A percentile compares a stretch with the other conserved stretches of the same genome.
These are phyloP conservation scores for Donacobius atricapilla DNA, from an alignment of 2,113 vertebrate genomes.

Conservation along the genomic window DNA sequence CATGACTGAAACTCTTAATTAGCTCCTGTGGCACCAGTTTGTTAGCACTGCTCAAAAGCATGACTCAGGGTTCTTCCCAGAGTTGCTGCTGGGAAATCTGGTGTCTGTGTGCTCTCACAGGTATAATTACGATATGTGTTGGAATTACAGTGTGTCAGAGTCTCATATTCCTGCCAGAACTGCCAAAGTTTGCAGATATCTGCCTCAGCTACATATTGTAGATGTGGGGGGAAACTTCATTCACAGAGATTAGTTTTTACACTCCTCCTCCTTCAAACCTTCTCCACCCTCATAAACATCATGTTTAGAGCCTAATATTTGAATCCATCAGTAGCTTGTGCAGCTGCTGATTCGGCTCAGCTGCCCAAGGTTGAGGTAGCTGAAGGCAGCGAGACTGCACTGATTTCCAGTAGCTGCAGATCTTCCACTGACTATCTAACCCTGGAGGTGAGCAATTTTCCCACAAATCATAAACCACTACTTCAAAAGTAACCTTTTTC, in stretches of 20 bases:
- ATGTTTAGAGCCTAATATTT: not conserved
- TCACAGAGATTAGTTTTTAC: not conserved
- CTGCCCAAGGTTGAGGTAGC: rapidly evolving
- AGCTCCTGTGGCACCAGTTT: not conserved
- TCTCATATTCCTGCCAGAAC: constrained; percentile 2
- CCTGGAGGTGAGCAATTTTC: not conserved
- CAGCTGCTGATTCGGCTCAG: not conserved
- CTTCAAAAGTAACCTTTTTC: not conserved
- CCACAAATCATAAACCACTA: not conserved
- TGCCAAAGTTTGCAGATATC: constrained; percentile 51
- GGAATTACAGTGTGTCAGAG: constrained; percentile 7
- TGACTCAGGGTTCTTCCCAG: not conserved
- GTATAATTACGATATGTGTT: not conserved
- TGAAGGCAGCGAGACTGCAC: not conserved
- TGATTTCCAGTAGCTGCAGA: not conserved
- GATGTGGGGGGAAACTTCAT: not conserved
- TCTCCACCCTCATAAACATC: not conserved
- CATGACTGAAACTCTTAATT: not conserved
- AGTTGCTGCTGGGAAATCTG: not conserved
- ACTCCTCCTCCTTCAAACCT: not conserved
- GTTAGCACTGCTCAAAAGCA: not conserved
- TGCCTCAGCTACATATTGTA: not conserved
- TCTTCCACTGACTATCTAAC: not conserved
- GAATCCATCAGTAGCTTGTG: not conserved
- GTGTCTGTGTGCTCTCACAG: not conserved